A percentile compares a stretch with the other conserved stretches of the same genome.
Conservation (phyloP, 2,888 invertebrate species). For the Axea sp. region DNA sequence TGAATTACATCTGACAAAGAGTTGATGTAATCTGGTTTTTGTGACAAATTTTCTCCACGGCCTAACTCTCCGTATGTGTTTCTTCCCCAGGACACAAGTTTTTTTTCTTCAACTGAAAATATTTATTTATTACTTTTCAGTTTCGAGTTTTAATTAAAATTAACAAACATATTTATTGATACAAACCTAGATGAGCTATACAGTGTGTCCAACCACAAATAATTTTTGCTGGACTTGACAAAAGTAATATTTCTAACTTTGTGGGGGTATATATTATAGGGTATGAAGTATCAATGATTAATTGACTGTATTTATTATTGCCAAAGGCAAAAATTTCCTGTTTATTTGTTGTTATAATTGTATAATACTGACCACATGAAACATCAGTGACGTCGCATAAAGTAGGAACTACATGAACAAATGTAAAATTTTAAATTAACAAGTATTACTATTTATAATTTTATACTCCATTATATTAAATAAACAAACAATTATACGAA, state of each 20-base stretch:
- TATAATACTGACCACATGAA: slow-evolving; percentile 91
- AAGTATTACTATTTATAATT: no score
- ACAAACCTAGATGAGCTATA: slow-evolving; percentile 79
- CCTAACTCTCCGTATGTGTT: slow-evolving; percentile 91
- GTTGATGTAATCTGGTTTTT: slow-evolving; percentile 64
- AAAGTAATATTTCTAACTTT: slow-evolving; percentile 80
- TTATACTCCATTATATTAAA: background rate
- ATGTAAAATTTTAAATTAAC: no score
- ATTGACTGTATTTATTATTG: slow-evolving; percentile 90
- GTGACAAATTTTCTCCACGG: slow-evolving; percentile 70
- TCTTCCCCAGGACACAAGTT: slow-evolving; percentile 88
- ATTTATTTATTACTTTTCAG: background rate
- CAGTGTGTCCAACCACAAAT: slow-evolving; percentile 89
- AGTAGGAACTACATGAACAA: slow-evolving; percentile 80
- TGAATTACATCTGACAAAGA: slow-evolving; percentile 81
- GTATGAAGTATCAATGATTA: slow-evolving; percentile 81
- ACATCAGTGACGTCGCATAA: slow-evolving; percentile 83
- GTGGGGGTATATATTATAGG: slow-evolving; percentile 81
- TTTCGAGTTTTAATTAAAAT: no score
- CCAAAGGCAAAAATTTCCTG: slow-evolving; percentile 88
- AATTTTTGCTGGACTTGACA: slow-evolving; percentile 76
- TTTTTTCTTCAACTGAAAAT: slow-evolving; percentile 82
- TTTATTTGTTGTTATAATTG: slow-evolving; percentile 81
- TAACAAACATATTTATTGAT: no score
- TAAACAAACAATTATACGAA: background rate